phyloP scores from a whole-genome alignment of 2,797 vertebrate species.

The Pteropus rufus region DNA sequence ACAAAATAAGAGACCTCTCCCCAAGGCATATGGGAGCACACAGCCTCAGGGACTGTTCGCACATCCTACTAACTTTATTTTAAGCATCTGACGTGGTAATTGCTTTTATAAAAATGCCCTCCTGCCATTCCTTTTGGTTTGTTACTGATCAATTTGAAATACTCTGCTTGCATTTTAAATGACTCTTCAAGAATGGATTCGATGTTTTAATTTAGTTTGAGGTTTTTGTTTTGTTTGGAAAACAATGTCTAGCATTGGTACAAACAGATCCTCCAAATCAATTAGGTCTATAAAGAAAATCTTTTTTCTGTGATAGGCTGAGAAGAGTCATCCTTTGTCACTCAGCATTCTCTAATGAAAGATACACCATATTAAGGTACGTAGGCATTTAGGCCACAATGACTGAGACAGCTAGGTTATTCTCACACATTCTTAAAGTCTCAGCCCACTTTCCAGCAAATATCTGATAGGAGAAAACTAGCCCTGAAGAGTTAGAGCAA shows the following conservation, averaged over 20 bases:
- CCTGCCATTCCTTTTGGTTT: slow-evolving; percentile 36
- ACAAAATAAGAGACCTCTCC: background rate
- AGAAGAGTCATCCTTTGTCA: background rate
- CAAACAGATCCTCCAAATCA: background rate
- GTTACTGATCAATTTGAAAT: slow-evolving; percentile 8
- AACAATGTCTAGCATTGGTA: background rate
- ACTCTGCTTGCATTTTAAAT: slow-evolving; percentile 50
- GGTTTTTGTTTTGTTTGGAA: background rate
- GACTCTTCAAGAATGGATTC: slow-evolving; percentile 1
- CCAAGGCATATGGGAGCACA: background rate
- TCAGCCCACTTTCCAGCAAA: background rate
- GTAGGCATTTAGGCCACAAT: background rate
- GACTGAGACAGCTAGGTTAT: background rate
- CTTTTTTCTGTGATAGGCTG: background rate
- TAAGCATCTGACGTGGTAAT: slow-evolving; percentile 51
- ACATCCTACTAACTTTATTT: background rate
- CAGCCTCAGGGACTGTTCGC: background rate
- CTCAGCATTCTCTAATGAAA: background rate
- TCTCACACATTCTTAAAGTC: background rate
- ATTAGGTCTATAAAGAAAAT: background rate
- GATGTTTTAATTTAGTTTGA: background rate
- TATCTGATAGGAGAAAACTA: background rate
- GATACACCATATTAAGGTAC: too few species aligned
- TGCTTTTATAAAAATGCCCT: background rate
- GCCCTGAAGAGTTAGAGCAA: background rate